These are phyloP conservation scores for Enteromius thamalakanensis DNA, from an alignment of 2,797 vertebrate species.

Conservation along the genomic window DNA sequence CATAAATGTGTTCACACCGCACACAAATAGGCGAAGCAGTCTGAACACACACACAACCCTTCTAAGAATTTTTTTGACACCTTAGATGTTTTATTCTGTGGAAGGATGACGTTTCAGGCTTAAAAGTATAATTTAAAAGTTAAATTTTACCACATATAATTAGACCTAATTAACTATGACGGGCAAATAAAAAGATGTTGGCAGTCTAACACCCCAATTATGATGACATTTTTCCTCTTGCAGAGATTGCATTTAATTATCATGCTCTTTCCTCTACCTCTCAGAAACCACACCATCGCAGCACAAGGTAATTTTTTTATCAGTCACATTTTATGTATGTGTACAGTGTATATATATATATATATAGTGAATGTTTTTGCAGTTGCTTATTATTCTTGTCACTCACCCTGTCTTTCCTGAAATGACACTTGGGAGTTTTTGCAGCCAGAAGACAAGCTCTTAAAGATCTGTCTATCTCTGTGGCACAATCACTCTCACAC, in stretches of 20 bases:
- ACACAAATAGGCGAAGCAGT: background rate
- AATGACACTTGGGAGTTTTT: conserved; percentile 25
- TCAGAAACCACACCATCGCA: conserved; percentile 30
- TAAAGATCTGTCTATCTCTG: conserved; percentile 26
- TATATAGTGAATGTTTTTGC: conserved; percentile 28
- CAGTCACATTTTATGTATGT: conserved; percentile 30
- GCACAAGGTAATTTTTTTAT: conserved; percentile 44
- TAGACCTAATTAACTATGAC: conserved; percentile 59
- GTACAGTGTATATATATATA: background rate
- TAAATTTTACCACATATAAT: conserved; percentile 56
- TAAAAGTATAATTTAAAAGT: conserved; percentile 56
- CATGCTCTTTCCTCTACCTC: conserved; percentile 41
- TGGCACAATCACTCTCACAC: background rate
- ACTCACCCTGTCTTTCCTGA: conserved; percentile 11
- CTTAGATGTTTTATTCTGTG: conserved; percentile 18
- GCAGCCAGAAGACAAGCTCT: conserved; percentile 16
- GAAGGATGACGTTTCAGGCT: conserved; percentile 32
- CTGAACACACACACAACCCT: conserved; percentile 9
- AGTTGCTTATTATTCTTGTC: conserved; percentile 35
- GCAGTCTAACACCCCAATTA: conserved; percentile 57
- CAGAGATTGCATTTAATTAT: conserved; percentile 59
- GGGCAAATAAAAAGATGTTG: conserved; percentile 54
- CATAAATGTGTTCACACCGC: background rate
- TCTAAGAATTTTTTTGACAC: conserved; percentile 18
- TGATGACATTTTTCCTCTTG: conserved; percentile 52